Evolutionary conservation across 2,888 invertebrate genomes (phyloP).

Genomic region (Lithophane leautieri): DNA sequence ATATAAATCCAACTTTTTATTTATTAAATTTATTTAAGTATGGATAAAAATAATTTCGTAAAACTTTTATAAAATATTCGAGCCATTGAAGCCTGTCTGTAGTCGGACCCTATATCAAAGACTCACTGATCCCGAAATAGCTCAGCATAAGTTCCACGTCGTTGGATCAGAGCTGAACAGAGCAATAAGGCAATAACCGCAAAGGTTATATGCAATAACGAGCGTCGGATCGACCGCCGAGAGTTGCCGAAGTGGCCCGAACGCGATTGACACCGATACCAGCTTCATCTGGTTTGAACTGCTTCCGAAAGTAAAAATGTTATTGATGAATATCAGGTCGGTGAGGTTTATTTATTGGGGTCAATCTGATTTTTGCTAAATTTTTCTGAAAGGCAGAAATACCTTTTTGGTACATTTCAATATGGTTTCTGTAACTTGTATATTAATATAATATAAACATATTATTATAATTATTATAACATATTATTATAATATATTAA

Average conservation of each 20-base stretch:
- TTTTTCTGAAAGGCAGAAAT: background rate
- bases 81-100: constrained; percentile 30
- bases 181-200: constrained; percentile 68
- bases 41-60: background rate
- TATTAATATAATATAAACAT: too few relatives aligned
- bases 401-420: background rate
- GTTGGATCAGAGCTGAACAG: constrained; percentile 62
- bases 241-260: constrained; percentile 57
- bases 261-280: constrained; percentile 62
- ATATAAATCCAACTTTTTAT: background rate
- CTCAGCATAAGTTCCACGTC: constrained; percentile 63
- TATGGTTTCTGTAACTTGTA: background rate
- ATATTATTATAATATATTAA: background rate
- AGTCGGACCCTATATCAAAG: constrained; percentile 58
- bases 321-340: constrained; percentile 44
- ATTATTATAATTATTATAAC: too few relatives aligned
- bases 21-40: too few relatives aligned
- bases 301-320: constrained; percentile 46
- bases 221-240: constrained; percentile 56
- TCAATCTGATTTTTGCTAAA: constrained; percentile 15
- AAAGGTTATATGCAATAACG: constrained; percentile 67
- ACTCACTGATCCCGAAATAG: constrained; percentile 65
- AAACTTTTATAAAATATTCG: background rate
- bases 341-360: constrained; percentile 39
- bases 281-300: constrained; percentile 61